Evolutionary conservation across 2,888 invertebrate species (phyloP), one percentile per base, ranked within the genome.

Genomic region (Xanthorhoe spadicearia): DNA sequence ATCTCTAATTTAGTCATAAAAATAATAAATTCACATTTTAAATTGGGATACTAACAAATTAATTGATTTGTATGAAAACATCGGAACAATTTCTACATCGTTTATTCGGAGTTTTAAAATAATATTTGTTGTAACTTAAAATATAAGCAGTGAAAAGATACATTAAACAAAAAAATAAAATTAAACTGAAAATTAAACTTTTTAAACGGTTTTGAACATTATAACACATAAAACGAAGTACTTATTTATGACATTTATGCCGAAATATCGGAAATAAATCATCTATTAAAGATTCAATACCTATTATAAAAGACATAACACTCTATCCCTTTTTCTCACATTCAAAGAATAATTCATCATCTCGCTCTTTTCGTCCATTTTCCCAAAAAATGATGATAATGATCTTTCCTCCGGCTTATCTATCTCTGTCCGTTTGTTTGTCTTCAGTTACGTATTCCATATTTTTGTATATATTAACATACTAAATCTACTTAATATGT

Each of bases 381-480:
- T 32, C 32, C 7, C 32, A 32, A 4, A 23, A 23, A 4, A 28
- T 52, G 18, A 50, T 50, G 46, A 15, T n/a, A 15, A 38, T 38
- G n/a, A 46, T 19, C 10, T 18, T 50, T 50, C 19, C 23, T 52
- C 43, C n/a, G n/a, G 51, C 48, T 62, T 56, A 23, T 62, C 23
- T 38, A 53, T 38, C 63, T 68, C 61, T 46, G 43, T 59, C 61
- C 15, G 53, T 61, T 43, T 64, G 64, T 68, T 68, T 66, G 62
- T 61, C 43, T 57, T 63, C 28, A 38, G 62, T 69, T 66, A 67
- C 62, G 63, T 69, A 73, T 70, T 68, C 70, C 69, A 69, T 74
- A 71, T 69, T 69, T 73, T 74, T 66, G 69, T 72, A 68, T 74
- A 69, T 35, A 72, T 74, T 72, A 69, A 48, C 74, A 74, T 74